Evolutionary conservation across 2,113 vertebrate genomes (phyloP).

Genomic region (Tachycineta bicolor): DNA sequence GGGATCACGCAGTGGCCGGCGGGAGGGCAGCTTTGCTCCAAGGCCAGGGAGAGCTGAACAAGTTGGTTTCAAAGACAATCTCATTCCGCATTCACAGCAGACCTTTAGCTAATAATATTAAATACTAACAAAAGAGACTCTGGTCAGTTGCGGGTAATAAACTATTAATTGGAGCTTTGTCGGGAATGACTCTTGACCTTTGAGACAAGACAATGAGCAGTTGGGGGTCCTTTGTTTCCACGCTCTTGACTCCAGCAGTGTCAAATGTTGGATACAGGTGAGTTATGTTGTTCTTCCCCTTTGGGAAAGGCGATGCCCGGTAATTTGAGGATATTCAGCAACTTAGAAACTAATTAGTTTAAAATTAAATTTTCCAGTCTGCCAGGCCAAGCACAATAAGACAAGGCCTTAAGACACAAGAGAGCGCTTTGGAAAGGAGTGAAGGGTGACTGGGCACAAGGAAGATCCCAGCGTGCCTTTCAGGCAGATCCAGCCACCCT

Average conservation of each 20-base stretch:
- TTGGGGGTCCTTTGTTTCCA: slow-evolving; percentile 78
- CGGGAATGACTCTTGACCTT: slow-evolving; percentile 80
- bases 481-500: not conserved
- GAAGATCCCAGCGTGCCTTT: not conserved
- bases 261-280: slow-evolving; percentile 84
- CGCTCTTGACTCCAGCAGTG: slow-evolving; percentile 77
- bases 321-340: slow-evolving; percentile 84
- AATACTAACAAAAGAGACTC: slow-evolving; percentile 41
- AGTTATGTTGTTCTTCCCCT: slow-evolving; percentile 44
- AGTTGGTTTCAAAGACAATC: not conserved
- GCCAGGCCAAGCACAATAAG: slow-evolving; percentile 76
- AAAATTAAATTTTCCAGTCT: slow-evolving; percentile 91
- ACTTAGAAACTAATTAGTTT: slow-evolving; percentile 85
- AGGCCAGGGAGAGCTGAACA: not conserved
- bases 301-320: slow-evolving; percentile 76
- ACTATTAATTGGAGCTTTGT: slow-evolving; percentile 89
- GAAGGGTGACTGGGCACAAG: slow-evolving; percentile 12
- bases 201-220: slow-evolving; percentile 79
- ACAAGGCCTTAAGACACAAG: slow-evolving; percentile 27
- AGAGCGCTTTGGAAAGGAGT: not conserved
- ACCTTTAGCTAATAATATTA: slow-evolving; percentile 60
- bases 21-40: not conserved
- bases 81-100: slow-evolving; percentile 41
- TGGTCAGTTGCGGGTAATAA: slow-evolving; percentile 87
- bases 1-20: fast-evolving